Base-by-base conservation (phyloP, 2,113 vertebrate species). In the Aptenodytes forsteri region DNA sequence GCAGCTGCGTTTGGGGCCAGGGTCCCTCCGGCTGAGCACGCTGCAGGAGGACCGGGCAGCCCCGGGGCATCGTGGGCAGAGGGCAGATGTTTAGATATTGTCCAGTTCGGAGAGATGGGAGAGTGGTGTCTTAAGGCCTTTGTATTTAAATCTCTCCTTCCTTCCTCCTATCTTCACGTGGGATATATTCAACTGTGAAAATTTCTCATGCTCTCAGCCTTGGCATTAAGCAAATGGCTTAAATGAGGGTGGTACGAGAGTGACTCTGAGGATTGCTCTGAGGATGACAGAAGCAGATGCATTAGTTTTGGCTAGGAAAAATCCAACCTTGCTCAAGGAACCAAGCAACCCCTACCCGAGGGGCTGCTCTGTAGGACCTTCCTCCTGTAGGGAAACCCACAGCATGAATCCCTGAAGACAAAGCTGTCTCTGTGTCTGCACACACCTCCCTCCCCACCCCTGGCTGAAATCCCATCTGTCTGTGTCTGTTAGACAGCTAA, bases 401-500 rank as follows among this genome's bases (percentile, higher is more conserved):
- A 72, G 54, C 62, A 32, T 79, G 77, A 78, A 70, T 93, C 87
- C 65, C 13, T 52, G 69, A 71, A 91, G 81, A 72, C 70, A 85
- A 93, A 93, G 49, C 75, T 92, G 36, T 42, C 34, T 79, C 55
- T 75, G 32, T 91, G 83, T 66, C 55, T 76, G 42, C 47, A 42
- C 40, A 62, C 38, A 69, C 58, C 42, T 89, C 32, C 29, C 26
- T 94, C 58, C 58, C 38, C 47, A 47, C 26, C 62, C 77, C 82
- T 54, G 84, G 58, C 79, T 96, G 81, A 80, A 93, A 67, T 94
- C 81, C 79, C 78, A 58, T 95, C 83, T 96, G 73, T 85, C 87
- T 76, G 5, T 87, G 78, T 76, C 75, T 94, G 7, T 94, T 88
- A 90, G 89, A 95, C 87, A 96, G 79, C 71, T 91, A 77, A 95